A percentile compares a stretch with the other conserved stretches of the same genome.
Evolutionary conservation across 2,888 invertebrate genomes (phyloP).

Genomic region (Spodoptera littoralis): DNA sequence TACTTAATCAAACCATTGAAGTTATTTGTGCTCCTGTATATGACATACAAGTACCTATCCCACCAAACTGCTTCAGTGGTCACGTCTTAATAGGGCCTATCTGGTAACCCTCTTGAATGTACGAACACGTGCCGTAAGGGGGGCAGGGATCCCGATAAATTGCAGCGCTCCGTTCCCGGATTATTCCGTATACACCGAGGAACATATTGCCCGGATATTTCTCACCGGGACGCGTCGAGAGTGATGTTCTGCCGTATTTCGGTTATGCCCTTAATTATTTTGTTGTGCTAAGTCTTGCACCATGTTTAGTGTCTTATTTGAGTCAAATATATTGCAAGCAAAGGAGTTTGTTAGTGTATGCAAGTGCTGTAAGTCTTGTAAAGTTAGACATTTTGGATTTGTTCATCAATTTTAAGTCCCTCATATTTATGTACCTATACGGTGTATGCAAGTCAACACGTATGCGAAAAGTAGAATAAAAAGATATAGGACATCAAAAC

Average conservation of each 20-base stretch:
- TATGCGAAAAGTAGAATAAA: too few species aligned
- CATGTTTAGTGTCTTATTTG: conserved; percentile 32
- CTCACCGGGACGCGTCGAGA: conserved; percentile 58
- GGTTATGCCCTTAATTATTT: conserved; percentile 57
- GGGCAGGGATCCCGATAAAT: conserved; percentile 64
- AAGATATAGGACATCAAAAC: too few species aligned
- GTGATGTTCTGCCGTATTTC: conserved; percentile 55
- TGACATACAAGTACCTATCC: too few species aligned
- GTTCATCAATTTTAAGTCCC: not conserved
- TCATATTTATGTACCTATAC: too few species aligned
- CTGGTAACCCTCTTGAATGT: conserved; percentile 56
- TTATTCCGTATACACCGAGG: conserved; percentile 67
- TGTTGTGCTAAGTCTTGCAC: conserved; percentile 24
- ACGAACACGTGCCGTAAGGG: conserved; percentile 53
- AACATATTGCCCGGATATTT: conserved; percentile 70
- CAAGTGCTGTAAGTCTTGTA: conserved; percentile 19
- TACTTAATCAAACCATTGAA: too few species aligned
- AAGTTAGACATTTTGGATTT: conserved; percentile 34
- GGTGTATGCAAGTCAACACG: too few species aligned
- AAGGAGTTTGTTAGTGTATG: conserved; percentile 27
- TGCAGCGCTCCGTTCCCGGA: conserved; percentile 61
- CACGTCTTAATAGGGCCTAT: conserved; percentile 48
- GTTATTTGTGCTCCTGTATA: too few species aligned
- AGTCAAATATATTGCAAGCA: conserved; percentile 36
- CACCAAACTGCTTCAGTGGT: conserved; percentile 33